Conservation (phyloP, 2,113 vertebrate species). For the Ammospiza caudacuta region DNA sequence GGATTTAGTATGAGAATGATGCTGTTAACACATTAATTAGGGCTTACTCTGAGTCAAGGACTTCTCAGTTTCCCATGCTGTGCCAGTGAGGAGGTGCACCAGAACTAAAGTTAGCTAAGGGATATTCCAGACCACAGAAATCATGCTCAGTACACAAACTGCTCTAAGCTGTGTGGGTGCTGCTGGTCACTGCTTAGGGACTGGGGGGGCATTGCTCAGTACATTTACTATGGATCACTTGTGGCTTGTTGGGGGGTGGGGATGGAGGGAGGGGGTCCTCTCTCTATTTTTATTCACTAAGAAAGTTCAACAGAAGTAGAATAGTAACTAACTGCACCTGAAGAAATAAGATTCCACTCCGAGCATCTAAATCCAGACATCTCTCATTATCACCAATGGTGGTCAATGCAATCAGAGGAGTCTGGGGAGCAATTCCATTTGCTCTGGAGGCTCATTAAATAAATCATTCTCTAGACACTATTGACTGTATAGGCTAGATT, state of each 20-base stretch:
- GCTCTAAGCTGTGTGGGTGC: neutral
- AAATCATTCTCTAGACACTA: constrained; percentile 4
- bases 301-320: neutral
- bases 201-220: neutral
- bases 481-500: neutral
- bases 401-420: constrained; percentile 2
- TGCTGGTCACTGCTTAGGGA: neutral
- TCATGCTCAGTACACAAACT: neutral
- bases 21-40: neutral
- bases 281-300: neutral
- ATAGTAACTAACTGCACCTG: neutral
- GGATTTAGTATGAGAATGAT: neutral
- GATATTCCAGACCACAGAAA: neutral
- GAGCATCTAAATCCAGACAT: neutral
- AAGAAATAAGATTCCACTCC: neutral
- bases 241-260: neutral
- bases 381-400: neutral
- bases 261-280: neutral
- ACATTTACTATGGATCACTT: neutral
- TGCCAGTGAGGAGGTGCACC: neutral
- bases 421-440: neutral
- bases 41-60: neutral
- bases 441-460: neutral
- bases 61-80: neutral
- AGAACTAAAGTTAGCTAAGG: neutral